These are phyloP conservation scores for Lithobius niger DNA, from an alignment of 1,140 invertebrate species.

Conservation along the genomic window DNA sequence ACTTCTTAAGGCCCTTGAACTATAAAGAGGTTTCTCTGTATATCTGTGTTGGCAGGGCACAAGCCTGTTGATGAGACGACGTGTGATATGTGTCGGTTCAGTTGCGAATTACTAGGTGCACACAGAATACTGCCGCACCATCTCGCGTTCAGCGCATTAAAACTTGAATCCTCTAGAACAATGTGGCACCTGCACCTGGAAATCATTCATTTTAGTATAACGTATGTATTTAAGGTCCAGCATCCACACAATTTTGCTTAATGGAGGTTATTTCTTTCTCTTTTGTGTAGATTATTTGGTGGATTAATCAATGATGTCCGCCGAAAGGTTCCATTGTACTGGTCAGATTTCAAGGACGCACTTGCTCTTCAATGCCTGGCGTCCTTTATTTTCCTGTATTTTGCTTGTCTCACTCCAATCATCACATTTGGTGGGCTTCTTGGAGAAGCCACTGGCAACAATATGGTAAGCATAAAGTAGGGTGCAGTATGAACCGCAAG, in stretches of 20 bases:
- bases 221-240: neutral
- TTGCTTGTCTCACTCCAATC: constrained; percentile 94
- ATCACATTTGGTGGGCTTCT: constrained; percentile 93
- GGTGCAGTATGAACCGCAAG: no score
- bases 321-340: constrained; percentile 70
- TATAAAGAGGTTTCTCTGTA: no score
- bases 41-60: no score
- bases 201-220: neutral
- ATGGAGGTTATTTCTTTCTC: no score
- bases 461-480: constrained; percentile 57
- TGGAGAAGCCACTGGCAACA: constrained; percentile 83
- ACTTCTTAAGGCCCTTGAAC: no score
- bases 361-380: constrained; percentile 86
- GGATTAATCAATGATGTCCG: constrained; percentile 89
- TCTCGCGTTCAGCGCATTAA: no score
- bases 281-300: constrained; percentile 54
- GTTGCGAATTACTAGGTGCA: no score
- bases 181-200: neutral
- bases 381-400: constrained; percentile 97
- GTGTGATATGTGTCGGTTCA: no score
- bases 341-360: constrained; percentile 57
- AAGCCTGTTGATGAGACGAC: no score
- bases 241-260: neutral
- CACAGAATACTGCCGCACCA: no score
- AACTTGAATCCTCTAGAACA: no score